These are phyloP conservation scores for Stenodema calcarata DNA, from an alignment of 2,888 invertebrate genomes.

Conservation along the genomic window DNA sequence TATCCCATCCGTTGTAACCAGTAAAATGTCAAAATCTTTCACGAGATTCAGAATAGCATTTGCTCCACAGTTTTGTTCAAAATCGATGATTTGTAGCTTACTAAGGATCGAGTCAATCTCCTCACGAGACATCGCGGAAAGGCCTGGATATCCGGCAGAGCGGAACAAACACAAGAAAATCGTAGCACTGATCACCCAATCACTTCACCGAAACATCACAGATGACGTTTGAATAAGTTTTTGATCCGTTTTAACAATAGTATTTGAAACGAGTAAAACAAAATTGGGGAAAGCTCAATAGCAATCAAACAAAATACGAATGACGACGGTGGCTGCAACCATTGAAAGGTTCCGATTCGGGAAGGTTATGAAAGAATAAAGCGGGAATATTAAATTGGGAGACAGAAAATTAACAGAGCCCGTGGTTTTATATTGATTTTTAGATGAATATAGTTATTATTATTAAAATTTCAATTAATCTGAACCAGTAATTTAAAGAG, in stretches of 20 bases:
- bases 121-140: neutral
- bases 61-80: neutral
- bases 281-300: neutral
- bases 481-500: no score
- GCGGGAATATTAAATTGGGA: neutral
- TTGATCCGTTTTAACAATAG: neutral
- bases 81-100: neutral
- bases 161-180: neutral
- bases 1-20: neutral
- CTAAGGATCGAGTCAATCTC: neutral
- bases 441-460: neutral
- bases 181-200: neutral
- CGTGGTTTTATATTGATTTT: no score
- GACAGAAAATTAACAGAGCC: neutral
- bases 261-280: neutral
- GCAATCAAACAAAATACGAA: neutral
- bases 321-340: neutral
- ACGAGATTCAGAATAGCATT: neutral
- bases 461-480: neutral
- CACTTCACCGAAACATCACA: neutral
- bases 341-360: neutral
- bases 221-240: neutral
- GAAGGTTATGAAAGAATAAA: neutral
- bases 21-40: neutral
- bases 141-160: neutral